Conservation (phyloP, 2,888 invertebrate genomes). For the Xanthia icteritia region DNA sequence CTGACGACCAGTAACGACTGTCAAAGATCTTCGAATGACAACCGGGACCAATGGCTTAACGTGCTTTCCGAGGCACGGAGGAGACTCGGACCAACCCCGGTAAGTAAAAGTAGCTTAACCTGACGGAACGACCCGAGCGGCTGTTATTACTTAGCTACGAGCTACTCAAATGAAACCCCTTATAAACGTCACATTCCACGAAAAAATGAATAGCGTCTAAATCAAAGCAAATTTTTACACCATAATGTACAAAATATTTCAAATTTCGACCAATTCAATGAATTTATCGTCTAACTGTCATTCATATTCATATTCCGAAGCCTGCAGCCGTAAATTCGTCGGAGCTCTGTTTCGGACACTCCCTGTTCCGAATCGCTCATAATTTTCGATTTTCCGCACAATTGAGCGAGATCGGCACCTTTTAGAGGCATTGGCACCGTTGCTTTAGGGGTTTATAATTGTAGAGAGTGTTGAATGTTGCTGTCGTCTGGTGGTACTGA, state of each 20-base stretch:
- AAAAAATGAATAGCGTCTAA: background rate
- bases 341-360: conserved; percentile 77
- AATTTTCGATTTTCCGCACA: conserved; percentile 89
- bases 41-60: no score
- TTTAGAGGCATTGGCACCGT: conserved; percentile 66
- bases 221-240: conserved; percentile 20
- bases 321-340: conserved; percentile 76
- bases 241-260: conserved; percentile 39
- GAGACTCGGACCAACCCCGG: no score
- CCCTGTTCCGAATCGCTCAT: conserved; percentile 80
- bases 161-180: background rate
- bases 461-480: conserved; percentile 32
- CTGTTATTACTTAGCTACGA: no score
- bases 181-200: background rate
- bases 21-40: no score
- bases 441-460: conserved; percentile 60
- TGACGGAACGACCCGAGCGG: no score
- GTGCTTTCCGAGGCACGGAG: no score
- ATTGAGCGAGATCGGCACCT: conserved; percentile 83
- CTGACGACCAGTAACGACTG: no score
- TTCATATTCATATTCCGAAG: conserved; percentile 77
- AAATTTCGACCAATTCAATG: conserved; percentile 56
- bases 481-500: conserved; percentile 5
- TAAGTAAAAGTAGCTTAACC: no score
- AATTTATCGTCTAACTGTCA: conserved; percentile 66